Evolutionary conservation across 1,140 invertebrate species (phyloP), one percentile per base, ranked within the genome.

Genomic region (Hylaeus anthracinus): DNA sequence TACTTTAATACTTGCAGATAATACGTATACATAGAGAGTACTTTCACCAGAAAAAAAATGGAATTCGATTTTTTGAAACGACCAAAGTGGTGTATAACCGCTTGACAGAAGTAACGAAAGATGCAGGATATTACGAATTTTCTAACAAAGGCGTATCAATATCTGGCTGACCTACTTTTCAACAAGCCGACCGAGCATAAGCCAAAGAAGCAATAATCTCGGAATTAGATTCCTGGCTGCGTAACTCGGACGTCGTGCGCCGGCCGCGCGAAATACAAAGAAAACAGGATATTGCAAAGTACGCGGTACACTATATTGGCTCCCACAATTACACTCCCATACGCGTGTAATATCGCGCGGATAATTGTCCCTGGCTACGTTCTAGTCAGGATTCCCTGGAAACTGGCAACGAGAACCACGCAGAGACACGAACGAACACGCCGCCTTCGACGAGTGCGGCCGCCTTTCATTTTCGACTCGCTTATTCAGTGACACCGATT

Each of bases 391-490:
- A 67, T 67, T 67, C 72, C 15, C 55, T 80, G 72, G 64, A 69
- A 60, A 80, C 39, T 63, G 48, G 48, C n/a, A 8, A 37, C 6
- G 14, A 9, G 39, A 43, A 14, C 43, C 26, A 45, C 41, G 53
- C 10, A n/a, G 15, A 15, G 39, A 45, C 14, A 48, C 58, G 26
- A 72, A 51, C 9, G n/a, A 58, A 37, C 26, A 26, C 39, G 43
- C 12, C 45, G 14, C 58, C 56, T 61, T 70, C 70, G 48, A 51
- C n/a, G 45, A 1, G 48, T 12, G 14, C 5, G 6, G n/a, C 4
- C 37, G 51, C 58, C 53, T 74, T 60, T 80, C 70, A 9, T 74
- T 74, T 74, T 66, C 78, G 63, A 73, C 53, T 79, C 77, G 14
- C 1, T 65, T 51, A 51, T 65, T 51, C 61, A 51, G 43, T 41